phyloP scores from a whole-genome alignment of 2,113 vertebrate species.

The Caracal caracal region DNA sequence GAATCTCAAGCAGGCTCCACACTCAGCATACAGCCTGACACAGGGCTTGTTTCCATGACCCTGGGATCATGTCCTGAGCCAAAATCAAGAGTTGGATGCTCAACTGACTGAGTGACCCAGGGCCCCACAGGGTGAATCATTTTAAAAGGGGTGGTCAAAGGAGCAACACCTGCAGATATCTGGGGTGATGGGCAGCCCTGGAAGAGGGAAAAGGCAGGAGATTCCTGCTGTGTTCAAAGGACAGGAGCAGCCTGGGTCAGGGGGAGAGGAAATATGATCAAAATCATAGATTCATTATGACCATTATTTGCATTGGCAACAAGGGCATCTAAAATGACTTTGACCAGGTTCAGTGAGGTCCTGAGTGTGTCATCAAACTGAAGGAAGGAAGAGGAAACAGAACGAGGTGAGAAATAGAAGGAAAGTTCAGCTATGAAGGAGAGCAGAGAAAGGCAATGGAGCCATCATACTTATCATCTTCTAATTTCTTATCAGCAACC shows the following conservation, averaged over 20 bases:
- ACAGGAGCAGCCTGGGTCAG: background rate
- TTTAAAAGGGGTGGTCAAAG: background rate
- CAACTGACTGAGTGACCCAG: background rate
- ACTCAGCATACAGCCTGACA: background rate
- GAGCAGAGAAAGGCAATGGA: too few species aligned
- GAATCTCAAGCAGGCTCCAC: background rate
- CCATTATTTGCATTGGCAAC: background rate
- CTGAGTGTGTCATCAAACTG: background rate
- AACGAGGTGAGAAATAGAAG: background rate
- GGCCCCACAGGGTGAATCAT: background rate
- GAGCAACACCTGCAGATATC: background rate
- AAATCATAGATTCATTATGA: background rate
- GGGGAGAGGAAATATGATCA: background rate
- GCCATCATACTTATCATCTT: background rate
- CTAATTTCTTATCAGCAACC: background rate
- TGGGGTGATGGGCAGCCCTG: background rate
- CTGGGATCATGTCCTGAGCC: background rate
- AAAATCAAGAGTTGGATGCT: background rate
- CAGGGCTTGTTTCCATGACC: background rate
- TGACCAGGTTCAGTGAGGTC: background rate
- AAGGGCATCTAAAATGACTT: background rate
- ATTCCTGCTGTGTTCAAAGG: background rate
- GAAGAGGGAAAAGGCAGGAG: background rate
- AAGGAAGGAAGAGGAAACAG: background rate
- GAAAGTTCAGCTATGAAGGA: background rate